Base-by-base conservation (phyloP, 2,888 invertebrate species). In the Heliconius erato region DNA sequence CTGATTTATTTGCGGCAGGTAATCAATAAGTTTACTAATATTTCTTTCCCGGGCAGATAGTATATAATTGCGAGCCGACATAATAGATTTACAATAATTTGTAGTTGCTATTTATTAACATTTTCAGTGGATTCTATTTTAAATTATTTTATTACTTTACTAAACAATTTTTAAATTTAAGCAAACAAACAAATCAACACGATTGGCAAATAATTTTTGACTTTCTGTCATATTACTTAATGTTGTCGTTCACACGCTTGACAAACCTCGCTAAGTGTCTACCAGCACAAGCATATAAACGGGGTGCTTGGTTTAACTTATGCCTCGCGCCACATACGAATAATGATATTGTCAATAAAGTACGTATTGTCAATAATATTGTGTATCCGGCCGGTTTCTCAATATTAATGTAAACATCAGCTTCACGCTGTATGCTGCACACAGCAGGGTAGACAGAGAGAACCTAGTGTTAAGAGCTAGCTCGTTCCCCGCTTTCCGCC, bases 1-100 rank as follows among this genome's bases (percentile, higher is more conserved):
- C 49, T 91, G 90, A 82, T 92, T 94, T 86, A 95, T 95, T 87
- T 91, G 91, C 19, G 95, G 95, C 87, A 96, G 91, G 88, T 91
- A 94, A 90, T 95, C 94, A 86, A 92, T 90, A 84, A 92, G 86
- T 92, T 94, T 95, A 86, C 88, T 91, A 81, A 91, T 88, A 89
- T 90, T 93, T 88, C 94, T 95, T 85, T 96, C 95, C 81, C 94
- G 90, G 67, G 93, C 92, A 54, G 95, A 94, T 82, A 93, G 88
- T 71, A 85, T 83, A 89, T 93, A 95, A 88, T 96, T 95, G 87
- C 94, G 91, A 78, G 94, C 95, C 86, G 95, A 96, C 95, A 96
- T 96, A 91, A 91, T 94, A 81, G 65, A 82, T 49, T 77, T 81
- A 65, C 49, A 65, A 76, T n/a, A 65, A 69, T 28, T 28, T 23